Evolutionary conservation across 2,797 vertebrate genomes (phyloP).

Genomic region (Pseudomugil tenellus): DNA sequence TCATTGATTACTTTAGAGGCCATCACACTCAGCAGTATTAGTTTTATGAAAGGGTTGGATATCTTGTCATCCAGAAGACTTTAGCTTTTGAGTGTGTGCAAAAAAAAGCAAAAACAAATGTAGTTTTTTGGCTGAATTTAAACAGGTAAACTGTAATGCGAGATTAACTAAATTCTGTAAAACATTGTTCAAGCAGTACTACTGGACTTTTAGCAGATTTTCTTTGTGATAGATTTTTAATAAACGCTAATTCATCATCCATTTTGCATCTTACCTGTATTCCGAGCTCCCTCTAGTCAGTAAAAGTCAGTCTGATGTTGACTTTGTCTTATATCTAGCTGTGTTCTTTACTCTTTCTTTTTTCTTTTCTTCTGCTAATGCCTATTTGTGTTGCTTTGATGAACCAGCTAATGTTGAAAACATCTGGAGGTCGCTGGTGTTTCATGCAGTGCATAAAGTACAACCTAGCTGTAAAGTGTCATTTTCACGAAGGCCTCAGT

Average conservation of each 20-base stretch:
- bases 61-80: background rate
- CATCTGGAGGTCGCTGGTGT: too few relatives aligned
- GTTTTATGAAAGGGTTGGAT: background rate
- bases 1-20: background rate
- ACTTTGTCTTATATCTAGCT: too few relatives aligned
- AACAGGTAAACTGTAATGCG: background rate
- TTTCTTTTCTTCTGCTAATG: too few relatives aligned
- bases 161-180: background rate
- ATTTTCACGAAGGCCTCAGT: too few relatives aligned
- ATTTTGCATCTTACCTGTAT: background rate
- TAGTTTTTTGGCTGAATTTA: background rate
- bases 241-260: background rate
- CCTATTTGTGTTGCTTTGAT: too few relatives aligned
- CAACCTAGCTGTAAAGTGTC: too few relatives aligned
- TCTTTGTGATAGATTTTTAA: background rate
- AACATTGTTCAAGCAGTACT: background rate
- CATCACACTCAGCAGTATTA: background rate
- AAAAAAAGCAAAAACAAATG: background rate
- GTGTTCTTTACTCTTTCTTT: too few relatives aligned
- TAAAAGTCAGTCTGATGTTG: too few relatives aligned
- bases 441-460: too few relatives aligned
- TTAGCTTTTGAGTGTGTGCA: background rate
- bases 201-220: background rate
- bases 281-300: too few relatives aligned
- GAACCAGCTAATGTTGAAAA: too few relatives aligned